Base-by-base conservation (phyloP, 2,888 invertebrate species). In the Odontocolon sp. region DNA sequence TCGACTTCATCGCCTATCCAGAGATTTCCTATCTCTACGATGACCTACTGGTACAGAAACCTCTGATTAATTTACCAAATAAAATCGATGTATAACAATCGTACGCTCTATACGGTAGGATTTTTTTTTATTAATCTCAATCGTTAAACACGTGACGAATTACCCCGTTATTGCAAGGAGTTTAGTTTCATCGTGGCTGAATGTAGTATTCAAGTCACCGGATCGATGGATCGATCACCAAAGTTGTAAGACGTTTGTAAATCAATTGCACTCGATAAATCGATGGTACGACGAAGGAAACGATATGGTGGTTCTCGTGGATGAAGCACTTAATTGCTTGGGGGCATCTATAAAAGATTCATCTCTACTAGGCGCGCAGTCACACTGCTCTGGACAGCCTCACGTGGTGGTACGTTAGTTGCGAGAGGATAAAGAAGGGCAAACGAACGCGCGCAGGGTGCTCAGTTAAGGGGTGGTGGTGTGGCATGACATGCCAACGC, bases 21-120 rank as follows among this genome's bases (percentile, higher is more conserved):
- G 88, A 88, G 83, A 85, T 89, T 80, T 87, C 88, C 68, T 88
- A 86, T 78, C 86, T 89, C 83, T 87, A 86, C 86, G 86, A 88
- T 82, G 86, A 89, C 77, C 81, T 88, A 79, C 82, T 88, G 86
- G 88, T 87, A 87, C 80, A 80, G 26, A 47, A 67, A 23, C 52
- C 21, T 36, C 23, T 26, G 8, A 47, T 3, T 33, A 8, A 47
- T 47, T 63, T 59, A 59, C 38, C 28, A 5, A 42, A 42, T 4
- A 59, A 28, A 59, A 42, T 57, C 11, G 23, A 9, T 56, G 21
- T 1, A 40, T 14, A 26, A 14, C 26, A 28, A 9, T 38, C 26
- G 23, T 2, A 45, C 2, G 45, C 36, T 36, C 9, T 9, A n/a
- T 45, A 18, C n/a, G n/a, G n/a, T n/a, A n/a, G n/a, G n/a, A n/a